Evolutionary conservation across 2,113 vertebrate genomes (phyloP).

Genomic region (Melanerpes aurifrons): DNA sequence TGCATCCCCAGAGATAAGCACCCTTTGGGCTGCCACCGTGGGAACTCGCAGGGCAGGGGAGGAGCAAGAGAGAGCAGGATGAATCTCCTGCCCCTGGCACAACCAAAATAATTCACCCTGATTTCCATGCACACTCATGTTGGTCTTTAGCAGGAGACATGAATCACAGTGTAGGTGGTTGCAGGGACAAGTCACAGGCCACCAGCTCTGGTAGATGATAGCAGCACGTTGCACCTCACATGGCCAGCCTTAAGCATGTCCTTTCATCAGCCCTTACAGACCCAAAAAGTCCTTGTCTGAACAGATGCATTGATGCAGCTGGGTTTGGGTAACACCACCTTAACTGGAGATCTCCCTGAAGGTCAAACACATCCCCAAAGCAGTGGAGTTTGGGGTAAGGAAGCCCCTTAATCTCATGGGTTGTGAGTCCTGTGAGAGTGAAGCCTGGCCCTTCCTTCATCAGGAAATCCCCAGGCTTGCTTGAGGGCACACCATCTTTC

Average conservation of each 20-base stretch:
- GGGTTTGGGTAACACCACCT: not conserved
- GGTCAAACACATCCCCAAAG: fast-evolving
- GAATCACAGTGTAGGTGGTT: not conserved
- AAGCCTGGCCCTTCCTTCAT: not conserved
- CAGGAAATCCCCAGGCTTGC: not conserved
- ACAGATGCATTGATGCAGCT: not conserved
- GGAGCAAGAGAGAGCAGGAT: not conserved
- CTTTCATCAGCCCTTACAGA: not conserved
- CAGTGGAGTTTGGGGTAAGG: too few relatives aligned
- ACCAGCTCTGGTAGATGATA: not conserved
- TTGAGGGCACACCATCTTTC: not conserved
- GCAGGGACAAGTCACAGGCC: not conserved
- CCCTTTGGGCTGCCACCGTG: not conserved
- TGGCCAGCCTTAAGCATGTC: not conserved
- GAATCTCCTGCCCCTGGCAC: not conserved
- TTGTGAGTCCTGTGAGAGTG: fast-evolving
- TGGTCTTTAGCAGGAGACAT: not conserved
- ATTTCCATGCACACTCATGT: not conserved
- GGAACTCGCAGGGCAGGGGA: not conserved
- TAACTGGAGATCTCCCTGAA: not conserved
- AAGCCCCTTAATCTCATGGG: not conserved
- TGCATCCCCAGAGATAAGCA: not conserved
- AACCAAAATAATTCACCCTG: not conserved
- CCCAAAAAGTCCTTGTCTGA: fast-evolving
- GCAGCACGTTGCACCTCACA: fast-evolving